These are phyloP conservation scores for Rhinichthys klamathensis DNA, from an alignment of 2,113 vertebrate species.

Conservation along the genomic window DNA sequence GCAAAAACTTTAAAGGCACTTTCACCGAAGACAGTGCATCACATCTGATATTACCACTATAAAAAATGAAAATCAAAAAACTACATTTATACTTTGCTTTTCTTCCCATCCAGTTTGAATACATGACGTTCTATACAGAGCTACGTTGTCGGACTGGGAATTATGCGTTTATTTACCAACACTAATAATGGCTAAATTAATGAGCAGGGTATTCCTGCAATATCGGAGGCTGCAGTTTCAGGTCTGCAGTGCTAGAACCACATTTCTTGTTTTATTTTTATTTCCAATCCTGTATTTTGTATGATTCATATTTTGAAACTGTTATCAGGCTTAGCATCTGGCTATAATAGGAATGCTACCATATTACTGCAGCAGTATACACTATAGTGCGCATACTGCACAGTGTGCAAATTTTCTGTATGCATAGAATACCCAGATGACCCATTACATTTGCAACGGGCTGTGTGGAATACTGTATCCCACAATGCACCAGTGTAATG, in stretches of 20 bases:
- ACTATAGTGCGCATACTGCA: neutral
- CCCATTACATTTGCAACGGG: neutral
- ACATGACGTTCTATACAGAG: neutral
- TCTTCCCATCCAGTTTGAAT: neutral
- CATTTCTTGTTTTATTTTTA: too few relatives aligned
- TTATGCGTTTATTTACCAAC: too few relatives aligned
- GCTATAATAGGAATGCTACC: neutral
- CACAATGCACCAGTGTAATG: conserved; percentile 19
- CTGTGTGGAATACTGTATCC: neutral
- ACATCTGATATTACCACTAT: too few relatives aligned
- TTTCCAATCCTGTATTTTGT: too few relatives aligned
- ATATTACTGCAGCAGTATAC: neutral
- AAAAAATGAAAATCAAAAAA: neutral
- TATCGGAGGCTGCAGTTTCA: too few relatives aligned
- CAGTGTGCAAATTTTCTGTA: neutral
- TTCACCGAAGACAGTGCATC: too few relatives aligned
- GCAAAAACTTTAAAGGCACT: too few relatives aligned
- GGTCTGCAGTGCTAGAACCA: too few relatives aligned
- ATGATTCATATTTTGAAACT: neutral
- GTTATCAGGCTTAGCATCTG: neutral
- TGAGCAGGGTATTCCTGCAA: too few relatives aligned
- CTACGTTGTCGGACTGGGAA: too few relatives aligned
- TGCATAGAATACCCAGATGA: neutral
- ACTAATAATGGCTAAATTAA: too few relatives aligned
- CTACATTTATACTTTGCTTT: neutral